Percentiles rank a stretch among this genome's conserved stretches.
phyloP scores from a whole-genome alignment of 2,113 vertebrate species.

The Ovis aries region DNA sequence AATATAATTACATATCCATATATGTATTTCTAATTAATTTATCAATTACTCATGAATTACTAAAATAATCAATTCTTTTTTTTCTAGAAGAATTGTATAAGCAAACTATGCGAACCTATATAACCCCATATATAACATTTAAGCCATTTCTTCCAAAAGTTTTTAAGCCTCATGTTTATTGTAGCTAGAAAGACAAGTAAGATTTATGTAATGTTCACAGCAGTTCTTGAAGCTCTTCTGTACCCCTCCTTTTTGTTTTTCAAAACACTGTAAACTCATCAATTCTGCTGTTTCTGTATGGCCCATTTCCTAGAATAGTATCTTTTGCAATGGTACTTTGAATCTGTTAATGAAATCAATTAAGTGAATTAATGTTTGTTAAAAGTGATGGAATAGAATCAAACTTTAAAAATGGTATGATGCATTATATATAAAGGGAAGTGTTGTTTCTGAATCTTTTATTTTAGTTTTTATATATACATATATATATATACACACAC shows the following conservation, averaged over 20 bases:
- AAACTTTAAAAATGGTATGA: background rate
- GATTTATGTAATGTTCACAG: background rate
- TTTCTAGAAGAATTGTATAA: background rate
- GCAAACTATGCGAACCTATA: background rate
- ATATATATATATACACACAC: accelerated
- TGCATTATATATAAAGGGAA: background rate
- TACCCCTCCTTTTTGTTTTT: background rate
- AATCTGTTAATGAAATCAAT: background rate
- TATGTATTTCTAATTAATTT: background rate
- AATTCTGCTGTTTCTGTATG: background rate
- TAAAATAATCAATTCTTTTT: constrained; percentile 6
- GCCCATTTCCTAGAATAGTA: background rate
- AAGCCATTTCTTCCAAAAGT: background rate
- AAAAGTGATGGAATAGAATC: background rate
- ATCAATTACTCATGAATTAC: background rate
- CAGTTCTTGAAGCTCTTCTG: background rate
- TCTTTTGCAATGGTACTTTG: background rate
- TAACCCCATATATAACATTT: background rate
- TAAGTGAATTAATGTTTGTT: background rate
- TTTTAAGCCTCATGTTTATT: background rate
- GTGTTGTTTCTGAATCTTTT: background rate
- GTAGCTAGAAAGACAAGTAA: background rate
- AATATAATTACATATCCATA: background rate
- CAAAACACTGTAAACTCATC: background rate
- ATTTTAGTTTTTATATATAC: background rate